Percentiles rank a stretch among this genome's conserved stretches.
phyloP scores from a whole-genome alignment of 2,113 vertebrate genomes.

The Alces alces region DNA sequence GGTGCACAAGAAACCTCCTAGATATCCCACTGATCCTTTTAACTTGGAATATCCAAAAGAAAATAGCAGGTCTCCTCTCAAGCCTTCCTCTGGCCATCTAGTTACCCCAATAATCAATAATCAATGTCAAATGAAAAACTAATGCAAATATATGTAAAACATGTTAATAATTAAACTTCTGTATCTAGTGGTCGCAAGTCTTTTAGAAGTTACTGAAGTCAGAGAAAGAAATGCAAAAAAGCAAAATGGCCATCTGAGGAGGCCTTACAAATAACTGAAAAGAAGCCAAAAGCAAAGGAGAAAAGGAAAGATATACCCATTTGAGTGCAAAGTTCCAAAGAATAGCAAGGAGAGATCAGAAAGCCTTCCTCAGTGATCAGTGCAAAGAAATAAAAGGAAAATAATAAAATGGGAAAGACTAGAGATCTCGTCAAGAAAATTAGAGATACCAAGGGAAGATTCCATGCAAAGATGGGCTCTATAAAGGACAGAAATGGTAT shows the following conservation, averaged over 20 bases:
- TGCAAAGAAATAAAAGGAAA: background rate
- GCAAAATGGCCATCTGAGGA: background rate
- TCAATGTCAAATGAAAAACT: background rate
- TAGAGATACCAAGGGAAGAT: too few species aligned
- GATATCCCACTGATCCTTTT: background rate
- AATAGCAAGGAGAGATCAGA: background rate
- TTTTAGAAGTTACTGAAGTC: constrained; percentile 4
- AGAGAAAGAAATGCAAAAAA: background rate
- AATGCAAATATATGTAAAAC: background rate
- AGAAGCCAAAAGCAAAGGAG: background rate
- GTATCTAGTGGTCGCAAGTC: background rate
- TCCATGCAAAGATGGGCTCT: too few species aligned
- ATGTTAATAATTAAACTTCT: background rate
- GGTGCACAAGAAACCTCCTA: background rate
- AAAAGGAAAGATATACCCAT: background rate
- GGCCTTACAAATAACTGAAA: background rate
- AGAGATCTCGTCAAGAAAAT: too few species aligned
- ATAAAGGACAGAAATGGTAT: too few species aligned
- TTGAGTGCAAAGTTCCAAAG: background rate
- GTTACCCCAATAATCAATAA: background rate
- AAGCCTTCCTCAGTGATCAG: background rate
- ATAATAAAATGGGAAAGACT: background rate
- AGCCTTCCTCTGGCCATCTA: background rate
- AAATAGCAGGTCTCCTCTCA: background rate
- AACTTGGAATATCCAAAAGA: background rate